Evolutionary conservation across 1,140 invertebrate species (phyloP), one percentile per base, ranked within the genome.

Genomic region (Metopolophium dirhodum): DNA sequence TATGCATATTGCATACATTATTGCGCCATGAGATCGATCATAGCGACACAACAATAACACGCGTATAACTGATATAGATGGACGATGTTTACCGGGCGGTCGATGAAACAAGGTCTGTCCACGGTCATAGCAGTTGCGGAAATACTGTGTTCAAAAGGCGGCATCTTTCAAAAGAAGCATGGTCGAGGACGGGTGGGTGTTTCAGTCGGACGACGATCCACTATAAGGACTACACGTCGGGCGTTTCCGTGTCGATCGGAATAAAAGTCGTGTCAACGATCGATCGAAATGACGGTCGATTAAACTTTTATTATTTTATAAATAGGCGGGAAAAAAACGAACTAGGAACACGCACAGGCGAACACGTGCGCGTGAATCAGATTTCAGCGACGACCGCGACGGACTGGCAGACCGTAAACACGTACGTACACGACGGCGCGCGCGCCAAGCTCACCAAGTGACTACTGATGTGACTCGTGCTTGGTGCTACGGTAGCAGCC

Each of bases 91-190:
- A 93, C 91, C 91, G 51, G 18, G n/a, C 45, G 91, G 85, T 83
- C 57, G n/a, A 57, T 83, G 37, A 30, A 77, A 77, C 61, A 77
- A 77, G 90, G 82, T 23, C 91, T 57, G 82, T 93, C 91, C 35
- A 93, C 91, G 49, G 91, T 93, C 91, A 93, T 93, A 35, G 37
- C 1, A 11, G 41, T 26, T 0, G 47, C 45, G 26, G 91, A 77
- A 30, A 77, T 57, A 77, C 14, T 37, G 37, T 57, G 82, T 54
- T 93, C 91, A n/a, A 93, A 93, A 37, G 91, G 91, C 91, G 91
- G 91, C 91, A 93, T 93, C 20, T 85, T 51, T 83, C 82, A 41
- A 68, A 14, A 20, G 37, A 45, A 30, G 54, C 89, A 61, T 45
- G 41, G 9, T 18, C 37, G 8, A 26, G 54, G 26, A 61, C 54